These are phyloP conservation scores for Drosophila pectinifera DNA, from an alignment of 1,140 invertebrate species.

Conservation along the genomic window DNA sequence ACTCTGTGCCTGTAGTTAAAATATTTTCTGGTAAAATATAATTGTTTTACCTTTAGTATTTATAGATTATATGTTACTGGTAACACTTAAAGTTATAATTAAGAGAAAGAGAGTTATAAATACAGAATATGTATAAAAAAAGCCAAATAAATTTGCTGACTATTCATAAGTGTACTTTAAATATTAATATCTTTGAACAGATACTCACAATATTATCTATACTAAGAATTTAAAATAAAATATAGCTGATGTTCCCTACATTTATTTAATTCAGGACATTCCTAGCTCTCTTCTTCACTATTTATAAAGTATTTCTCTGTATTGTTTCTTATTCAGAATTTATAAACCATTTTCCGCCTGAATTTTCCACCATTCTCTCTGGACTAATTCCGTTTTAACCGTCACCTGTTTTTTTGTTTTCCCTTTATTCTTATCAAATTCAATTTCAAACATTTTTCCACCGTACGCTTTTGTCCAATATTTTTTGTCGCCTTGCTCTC, in stretches of 20 bases:
- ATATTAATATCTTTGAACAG: not conserved
- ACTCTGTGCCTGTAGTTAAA: too few species aligned
- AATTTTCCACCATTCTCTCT: not conserved
- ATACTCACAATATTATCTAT: too few species aligned
- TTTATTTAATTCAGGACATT: not conserved
- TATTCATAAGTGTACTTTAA: not conserved
- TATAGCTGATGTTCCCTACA: not conserved
- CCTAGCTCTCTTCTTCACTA: not conserved
- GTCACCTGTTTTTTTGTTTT: conserved; percentile 32
- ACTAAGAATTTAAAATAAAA: not conserved
- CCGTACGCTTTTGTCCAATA: conserved; percentile 75
- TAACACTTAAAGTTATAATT: too few species aligned
- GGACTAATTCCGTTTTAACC: conserved; percentile 31
- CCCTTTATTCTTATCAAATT: conserved; percentile 72
- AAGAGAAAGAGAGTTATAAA: too few species aligned
- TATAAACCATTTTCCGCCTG: conserved; percentile 9
- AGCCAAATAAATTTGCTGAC: too few species aligned
- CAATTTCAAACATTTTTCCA: conserved; percentile 77
- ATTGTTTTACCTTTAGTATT: too few species aligned
- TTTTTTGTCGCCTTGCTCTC: conserved; percentile 39
- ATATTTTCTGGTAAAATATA: too few species aligned
- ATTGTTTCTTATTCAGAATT: conserved; percentile 1
- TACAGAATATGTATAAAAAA: too few species aligned
- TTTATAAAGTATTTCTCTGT: not conserved
- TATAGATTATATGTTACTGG: too few species aligned